A percentile compares a stretch with the other conserved stretches of the same genome.
Conservation (phyloP, 1,140 invertebrate genomes). For the Aphaenogaster floridana region DNA sequence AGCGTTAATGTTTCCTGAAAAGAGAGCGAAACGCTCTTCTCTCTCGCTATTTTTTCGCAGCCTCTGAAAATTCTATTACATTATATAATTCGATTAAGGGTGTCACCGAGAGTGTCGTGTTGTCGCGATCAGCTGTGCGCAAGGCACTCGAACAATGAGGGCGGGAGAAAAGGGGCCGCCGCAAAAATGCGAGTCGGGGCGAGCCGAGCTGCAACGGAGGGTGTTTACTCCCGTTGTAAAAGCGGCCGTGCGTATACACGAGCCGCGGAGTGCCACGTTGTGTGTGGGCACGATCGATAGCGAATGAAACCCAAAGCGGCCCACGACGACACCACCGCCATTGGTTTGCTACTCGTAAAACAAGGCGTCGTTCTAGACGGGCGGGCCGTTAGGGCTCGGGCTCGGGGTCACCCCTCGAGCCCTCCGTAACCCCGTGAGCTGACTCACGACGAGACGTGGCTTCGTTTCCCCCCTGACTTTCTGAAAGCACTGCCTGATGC, state of each 20-base stretch:
- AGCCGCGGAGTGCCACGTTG: neutral
- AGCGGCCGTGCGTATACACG: constrained; percentile 39
- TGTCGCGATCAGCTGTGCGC: constrained; percentile 12
- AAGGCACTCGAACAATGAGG: neutral
- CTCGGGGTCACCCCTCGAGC: constrained; percentile 12
- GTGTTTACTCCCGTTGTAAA: constrained; percentile 51
- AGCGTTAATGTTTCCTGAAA: neutral
- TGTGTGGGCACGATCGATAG: constrained; percentile 58
- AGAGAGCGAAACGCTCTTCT: neutral
- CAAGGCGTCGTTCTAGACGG: constrained; percentile 50
- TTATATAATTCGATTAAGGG: neutral
- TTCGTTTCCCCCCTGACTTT: constrained; percentile 44
- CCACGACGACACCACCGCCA: constrained; percentile 50
- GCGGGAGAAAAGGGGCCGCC: neutral
- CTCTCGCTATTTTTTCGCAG: neutral
- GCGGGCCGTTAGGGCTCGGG: constrained; percentile 31
- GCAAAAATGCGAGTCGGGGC: constrained; percentile 24
- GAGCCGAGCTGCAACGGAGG: constrained; percentile 23
- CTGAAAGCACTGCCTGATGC: constrained; percentile 21
- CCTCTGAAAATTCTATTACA: neutral
- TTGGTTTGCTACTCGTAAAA: constrained; percentile 69
- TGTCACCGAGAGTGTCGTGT: neutral
- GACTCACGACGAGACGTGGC: constrained; percentile 47
- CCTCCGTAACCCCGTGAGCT: constrained; percentile 30
- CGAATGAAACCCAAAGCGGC: constrained; percentile 67